phyloP scores from a whole-genome alignment of 2,888 invertebrate species.

The Sicus ferrugineus region DNA sequence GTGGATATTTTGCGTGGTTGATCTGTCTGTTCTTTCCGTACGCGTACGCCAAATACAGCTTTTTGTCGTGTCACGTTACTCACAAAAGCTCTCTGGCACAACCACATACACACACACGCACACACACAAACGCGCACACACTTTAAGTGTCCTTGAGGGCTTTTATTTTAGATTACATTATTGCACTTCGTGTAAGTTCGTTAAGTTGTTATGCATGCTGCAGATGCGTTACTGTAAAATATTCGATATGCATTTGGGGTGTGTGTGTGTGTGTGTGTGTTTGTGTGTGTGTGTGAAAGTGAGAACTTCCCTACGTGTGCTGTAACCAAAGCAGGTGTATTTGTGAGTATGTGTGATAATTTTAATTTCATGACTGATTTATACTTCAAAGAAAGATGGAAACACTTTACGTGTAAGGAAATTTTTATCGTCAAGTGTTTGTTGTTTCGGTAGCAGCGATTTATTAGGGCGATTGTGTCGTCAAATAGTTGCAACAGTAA shows the following conservation, averaged over 20 bases:
- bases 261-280: neutral
- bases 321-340: neutral
- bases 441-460: neutral
- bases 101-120: neutral
- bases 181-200: constrained; percentile 33
- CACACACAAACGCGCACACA: neutral
- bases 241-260: neutral
- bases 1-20: neutral
- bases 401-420: neutral
- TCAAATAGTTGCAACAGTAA: neutral
- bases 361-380: constrained; percentile 21
- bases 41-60: constrained; percentile 19
- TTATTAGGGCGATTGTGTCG: neutral
- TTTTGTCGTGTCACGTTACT: neutral
- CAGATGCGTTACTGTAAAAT: constrained; percentile 7
- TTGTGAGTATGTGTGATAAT: neutral
- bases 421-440: neutral
- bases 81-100: neutral
- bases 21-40: too few species aligned
- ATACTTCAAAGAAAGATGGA: neutral
- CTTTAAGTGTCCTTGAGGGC: constrained; percentile 26
- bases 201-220: constrained; percentile 30
- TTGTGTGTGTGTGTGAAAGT: too few species aligned
- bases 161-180: constrained; percentile 34
- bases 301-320: too few species aligned